phyloP scores from a whole-genome alignment of 2,888 invertebrate species.

The Agrilus cyanescens region DNA sequence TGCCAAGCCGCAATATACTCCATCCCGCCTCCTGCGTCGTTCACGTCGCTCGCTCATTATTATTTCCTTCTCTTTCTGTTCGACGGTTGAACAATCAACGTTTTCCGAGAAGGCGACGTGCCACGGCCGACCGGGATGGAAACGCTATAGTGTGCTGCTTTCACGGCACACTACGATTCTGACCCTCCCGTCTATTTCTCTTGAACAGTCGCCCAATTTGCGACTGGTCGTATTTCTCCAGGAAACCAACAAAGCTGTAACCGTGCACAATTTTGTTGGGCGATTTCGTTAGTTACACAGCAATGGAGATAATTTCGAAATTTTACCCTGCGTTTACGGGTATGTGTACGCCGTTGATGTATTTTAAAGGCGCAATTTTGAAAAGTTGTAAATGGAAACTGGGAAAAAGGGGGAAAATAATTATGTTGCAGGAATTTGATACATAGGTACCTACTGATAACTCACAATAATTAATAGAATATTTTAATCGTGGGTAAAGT shows the following conservation, averaged over 20 bases:
- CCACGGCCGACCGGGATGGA: slow-evolving; percentile 34
- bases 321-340: slow-evolving; percentile 36
- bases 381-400: too few relatives aligned
- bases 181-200: slow-evolving; percentile 40
- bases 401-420: too few relatives aligned
- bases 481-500: too few relatives aligned
- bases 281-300: slow-evolving; percentile 36
- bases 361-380: too few relatives aligned
- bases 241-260: slow-evolving; percentile 31
- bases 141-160: slow-evolving; percentile 36
- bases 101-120: slow-evolving; percentile 24
- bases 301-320: slow-evolving; percentile 41
- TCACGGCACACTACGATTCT: slow-evolving; percentile 38
- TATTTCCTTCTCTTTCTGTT: slow-evolving; percentile 22
- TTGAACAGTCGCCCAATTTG: slow-evolving; percentile 29
- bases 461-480: too few relatives aligned
- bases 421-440: too few relatives aligned
- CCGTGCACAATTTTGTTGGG: slow-evolving; percentile 22
- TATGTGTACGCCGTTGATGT: too few relatives aligned
- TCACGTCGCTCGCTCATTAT: slow-evolving; percentile 1
- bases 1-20: slow-evolving; percentile 15
- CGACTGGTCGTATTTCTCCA: slow-evolving; percentile 16
- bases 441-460: too few relatives aligned
- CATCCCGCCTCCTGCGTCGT: too few relatives aligned
- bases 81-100: slow-evolving; percentile 1